Evolutionary conservation across 2,888 invertebrate species (phyloP), one percentile per base, ranked within the genome.

Genomic region (Bellardia bayeri): DNA sequence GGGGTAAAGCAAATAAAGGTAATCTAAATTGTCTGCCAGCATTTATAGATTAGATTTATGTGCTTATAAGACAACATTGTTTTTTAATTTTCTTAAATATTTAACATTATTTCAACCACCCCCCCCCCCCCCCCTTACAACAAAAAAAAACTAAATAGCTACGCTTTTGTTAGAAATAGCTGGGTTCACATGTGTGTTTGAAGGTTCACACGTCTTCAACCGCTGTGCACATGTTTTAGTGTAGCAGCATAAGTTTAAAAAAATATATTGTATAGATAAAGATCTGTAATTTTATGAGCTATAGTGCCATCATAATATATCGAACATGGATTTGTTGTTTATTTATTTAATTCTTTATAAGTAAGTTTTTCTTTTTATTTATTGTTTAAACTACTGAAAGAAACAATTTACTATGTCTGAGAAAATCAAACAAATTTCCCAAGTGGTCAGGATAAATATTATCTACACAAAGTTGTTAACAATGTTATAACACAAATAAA

Each of bases 261-360:
- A 42, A n/a, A 42, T 13, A 37, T 75, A 40, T 40, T 71, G 42
- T 49, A 54, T 30, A 30, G 76, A 85, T 63, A 87, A 71, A 78
- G 76, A 81, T 75, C 81, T 49, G 42, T 76, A 63, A 71, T 51
- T 63, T 3, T 45, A 42, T 23, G 16, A 45, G 23, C 0, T 78
- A 54, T 76, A 54, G 40, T 82, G 37, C 51, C 14, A 40, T 30
- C 0, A 42, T 16, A 68, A 61, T 58, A 74, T 49, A 75, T 69
- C 58, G 61, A 82, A 40, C 3, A 75, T 75, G 78, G 71, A 72
- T 83, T 64, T 71, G 54, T 42, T 79, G 3, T 16, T 81, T 61
- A n/a, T 78, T 56, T 56, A 14, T n/a, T 49, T 23, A 54, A 13
- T 64, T 51, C 5, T 42, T 33, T 40, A n/a, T n/a, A 49, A 9